A percentile compares a stretch with the other conserved stretches of the same genome.
Conservation (phyloP, 2,888 invertebrate genomes). For the Papilio gigon region DNA sequence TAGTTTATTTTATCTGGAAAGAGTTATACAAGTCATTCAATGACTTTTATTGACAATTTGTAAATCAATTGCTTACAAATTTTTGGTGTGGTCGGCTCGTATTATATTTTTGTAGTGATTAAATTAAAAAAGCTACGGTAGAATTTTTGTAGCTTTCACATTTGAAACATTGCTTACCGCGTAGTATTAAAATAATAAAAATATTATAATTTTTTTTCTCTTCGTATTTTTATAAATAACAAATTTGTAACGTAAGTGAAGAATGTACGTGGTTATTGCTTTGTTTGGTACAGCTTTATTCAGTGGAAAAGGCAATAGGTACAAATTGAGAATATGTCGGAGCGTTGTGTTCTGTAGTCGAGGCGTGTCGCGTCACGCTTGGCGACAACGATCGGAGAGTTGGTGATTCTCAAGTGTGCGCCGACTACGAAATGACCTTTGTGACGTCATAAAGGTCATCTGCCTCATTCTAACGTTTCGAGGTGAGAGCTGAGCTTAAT, state of each 20-base stretch:
- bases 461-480: neutral
- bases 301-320: conserved; percentile 55
- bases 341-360: conserved; percentile 59
- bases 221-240: neutral
- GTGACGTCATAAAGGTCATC: conserved; percentile 4
- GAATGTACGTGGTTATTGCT: neutral
- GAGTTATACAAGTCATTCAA: too few relatives aligned
- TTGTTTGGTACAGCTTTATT: conserved; percentile 48
- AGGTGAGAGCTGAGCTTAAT: neutral
- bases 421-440: conserved; percentile 40
- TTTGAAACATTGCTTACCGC: too few relatives aligned
- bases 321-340: conserved; percentile 62
- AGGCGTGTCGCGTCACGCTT: conserved; percentile 53
- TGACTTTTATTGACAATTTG: too few relatives aligned
- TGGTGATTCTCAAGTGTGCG: conserved; percentile 49
- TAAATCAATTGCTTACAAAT: too few relatives aligned
- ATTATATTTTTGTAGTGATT: too few relatives aligned
- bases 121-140: too few relatives aligned
- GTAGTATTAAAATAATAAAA: neutral
- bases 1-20: neutral
- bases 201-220: neutral
- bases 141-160: too few relatives aligned
- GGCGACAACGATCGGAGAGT: conserved; percentile 50
- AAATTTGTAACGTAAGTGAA: neutral
- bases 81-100: neutral